These are phyloP conservation scores for Drosophila picticornis DNA, from an alignment of 2,888 invertebrate species.

Conservation along the genomic window DNA sequence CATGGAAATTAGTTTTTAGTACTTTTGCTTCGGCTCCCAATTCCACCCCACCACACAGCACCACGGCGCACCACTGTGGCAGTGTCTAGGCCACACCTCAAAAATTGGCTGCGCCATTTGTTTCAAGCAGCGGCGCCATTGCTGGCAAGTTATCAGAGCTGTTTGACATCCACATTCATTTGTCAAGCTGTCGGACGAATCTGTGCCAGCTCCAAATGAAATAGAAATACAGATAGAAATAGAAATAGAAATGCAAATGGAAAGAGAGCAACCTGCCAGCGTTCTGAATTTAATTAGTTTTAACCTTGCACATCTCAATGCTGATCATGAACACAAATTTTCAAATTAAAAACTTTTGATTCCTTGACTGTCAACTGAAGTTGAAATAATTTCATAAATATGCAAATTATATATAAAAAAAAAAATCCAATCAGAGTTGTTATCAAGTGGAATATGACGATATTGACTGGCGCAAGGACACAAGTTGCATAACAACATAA, in stretches of 20 bases:
- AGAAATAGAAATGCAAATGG: too few relatives aligned
- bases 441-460: conserved; percentile 82
- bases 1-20: conserved; percentile 76
- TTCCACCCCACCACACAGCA: conserved; percentile 17
- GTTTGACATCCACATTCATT: conserved; percentile 82
- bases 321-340: conserved; percentile 24
- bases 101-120: conserved; percentile 72
- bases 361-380: conserved; percentile 29
- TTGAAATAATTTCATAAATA: conserved; percentile 79
- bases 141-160: conserved; percentile 78
- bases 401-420: conserved; percentile 71
- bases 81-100: conserved; percentile 66
- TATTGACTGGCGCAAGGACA: conserved; percentile 77
- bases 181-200: conserved; percentile 74
- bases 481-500: conserved; percentile 39
- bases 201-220: conserved; percentile 65
- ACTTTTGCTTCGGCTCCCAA: conserved; percentile 34
- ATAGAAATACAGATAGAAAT: conserved; percentile 8
- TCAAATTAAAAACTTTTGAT: conserved; percentile 61
- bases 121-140: conserved; percentile 69
- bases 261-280: conserved; percentile 36
- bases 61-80: conserved; percentile 4
- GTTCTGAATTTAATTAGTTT: conserved; percentile 69
- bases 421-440: conserved; percentile 82
- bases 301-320: conserved; percentile 57